Base-by-base conservation (phyloP, 2,113 vertebrate genomes). In the Odontophorus gujanensis region DNA sequence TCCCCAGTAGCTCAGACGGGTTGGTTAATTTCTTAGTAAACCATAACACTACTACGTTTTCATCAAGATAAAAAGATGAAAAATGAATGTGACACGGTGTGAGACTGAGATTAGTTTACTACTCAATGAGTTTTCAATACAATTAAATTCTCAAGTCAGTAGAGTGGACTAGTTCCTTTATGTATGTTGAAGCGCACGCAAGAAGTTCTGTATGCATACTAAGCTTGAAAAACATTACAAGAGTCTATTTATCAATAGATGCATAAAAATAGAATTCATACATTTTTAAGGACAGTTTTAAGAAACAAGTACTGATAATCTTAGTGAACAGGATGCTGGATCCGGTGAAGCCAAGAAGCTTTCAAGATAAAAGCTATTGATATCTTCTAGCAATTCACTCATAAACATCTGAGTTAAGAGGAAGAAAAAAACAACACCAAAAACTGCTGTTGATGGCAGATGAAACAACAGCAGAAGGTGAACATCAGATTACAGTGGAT, bases 401-500 rank as follows among this genome's bases (percentile, higher is more conserved):
- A 36, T 25, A 84, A 89, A 65, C 20, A 75, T 50, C 3, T 32
- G 17, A 62, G 24, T 36, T 63, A 34, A 25, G 30, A 4, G 6
- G 6, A 2, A 7, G 2, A 6, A 12, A 3, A 65, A 47, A 4
- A 1, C 22, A 51, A 34, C 1, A 3, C 8, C 14, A 10, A 9
- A 61, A 63, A 19, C 9, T 11, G 26, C 25, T 58, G 55, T 18
- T 21, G 55, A 58, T 20, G 20, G 57, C 25, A 40, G 24, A 48
- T 77, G 30, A 38, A 81, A 72, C 18, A 6, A 24, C 17, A 80
- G 2, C 30, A 66, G 58, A 82, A 66, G 40, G 57, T 19, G 26
- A 83, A 79, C 12, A 84, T 21, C 15, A 42, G 38, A 24, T 65
- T 87, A 40, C 65, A 76, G 3, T 11, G n/a, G 25, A 73, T 53